These are phyloP conservation scores for Panonychus citri DNA, from an alignment of 1,140 invertebrate species.

Conservation along the genomic window DNA sequence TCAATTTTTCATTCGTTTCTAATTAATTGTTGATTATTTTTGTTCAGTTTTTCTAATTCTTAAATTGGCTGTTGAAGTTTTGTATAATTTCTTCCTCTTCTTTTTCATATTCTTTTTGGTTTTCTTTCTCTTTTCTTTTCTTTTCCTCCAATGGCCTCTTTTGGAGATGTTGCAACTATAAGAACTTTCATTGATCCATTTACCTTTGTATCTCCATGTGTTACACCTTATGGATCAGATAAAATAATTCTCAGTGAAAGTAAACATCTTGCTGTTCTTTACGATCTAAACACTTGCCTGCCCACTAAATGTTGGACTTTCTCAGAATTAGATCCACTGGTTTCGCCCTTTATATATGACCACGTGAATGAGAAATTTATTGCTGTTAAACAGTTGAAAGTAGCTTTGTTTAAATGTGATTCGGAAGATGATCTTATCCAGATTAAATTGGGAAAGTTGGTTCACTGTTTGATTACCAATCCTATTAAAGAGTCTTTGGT, in stretches of 20 bases:
- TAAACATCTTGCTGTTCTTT: not conserved
- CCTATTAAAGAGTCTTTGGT: no score
- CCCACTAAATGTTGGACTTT: not conserved
- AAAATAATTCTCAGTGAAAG: not conserved
- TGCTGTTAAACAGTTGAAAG: not conserved
- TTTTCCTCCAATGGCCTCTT: not conserved
- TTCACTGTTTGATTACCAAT: not conserved
- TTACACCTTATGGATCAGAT: not conserved
- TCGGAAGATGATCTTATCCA: not conserved
- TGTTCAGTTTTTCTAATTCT: no score
- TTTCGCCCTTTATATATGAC: not conserved
- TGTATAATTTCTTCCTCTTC: no score
- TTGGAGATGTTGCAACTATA: not conserved
- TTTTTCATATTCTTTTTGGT: no score
- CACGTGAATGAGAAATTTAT: not conserved
- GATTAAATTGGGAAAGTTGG: not conserved
- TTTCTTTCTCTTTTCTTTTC: no score
- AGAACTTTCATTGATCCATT: not conserved
- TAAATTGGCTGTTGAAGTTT: no score
- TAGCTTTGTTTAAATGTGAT: not conserved
- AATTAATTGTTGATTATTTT: no score
- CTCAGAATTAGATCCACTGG: not conserved
- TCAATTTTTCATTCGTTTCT: no score
- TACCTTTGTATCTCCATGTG: not conserved
- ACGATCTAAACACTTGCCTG: not conserved